Conservation (phyloP, 2,888 invertebrate species). For the Trissoscelio sp. region DNA sequence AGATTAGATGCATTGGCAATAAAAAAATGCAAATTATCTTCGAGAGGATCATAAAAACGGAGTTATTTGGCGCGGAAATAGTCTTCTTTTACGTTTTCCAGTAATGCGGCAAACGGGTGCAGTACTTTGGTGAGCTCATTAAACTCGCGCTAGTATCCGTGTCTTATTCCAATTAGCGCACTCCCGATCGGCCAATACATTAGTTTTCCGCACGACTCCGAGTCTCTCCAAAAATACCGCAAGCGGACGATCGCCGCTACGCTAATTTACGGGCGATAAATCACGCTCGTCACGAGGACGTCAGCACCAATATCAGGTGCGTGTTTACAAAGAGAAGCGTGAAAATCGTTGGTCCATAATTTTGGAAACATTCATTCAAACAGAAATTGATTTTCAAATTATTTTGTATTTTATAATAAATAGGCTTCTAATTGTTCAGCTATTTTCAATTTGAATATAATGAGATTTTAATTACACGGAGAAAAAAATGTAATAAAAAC, state of each 20-base stretch:
- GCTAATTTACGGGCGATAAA: constrained; percentile 62
- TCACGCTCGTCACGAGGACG: constrained; percentile 56
- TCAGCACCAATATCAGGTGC: constrained; percentile 52
- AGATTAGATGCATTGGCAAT: constrained; percentile 16
- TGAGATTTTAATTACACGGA: no score
- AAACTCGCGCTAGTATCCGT: constrained; percentile 54
- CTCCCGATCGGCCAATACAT: constrained; percentile 61
- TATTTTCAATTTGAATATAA: no score
- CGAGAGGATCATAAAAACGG: constrained; percentile 41
- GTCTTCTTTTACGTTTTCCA: constrained; percentile 59
- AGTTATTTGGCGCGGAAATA: constrained; percentile 57
- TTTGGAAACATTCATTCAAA: constrained; percentile 13
- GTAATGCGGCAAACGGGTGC: constrained; percentile 61
- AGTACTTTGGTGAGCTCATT: constrained; percentile 64
- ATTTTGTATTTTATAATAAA: no score
- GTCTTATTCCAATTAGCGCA: constrained; percentile 66
- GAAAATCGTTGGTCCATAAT: constrained; percentile 21
- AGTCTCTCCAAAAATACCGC: constrained; percentile 56
- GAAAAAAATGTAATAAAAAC: no score
- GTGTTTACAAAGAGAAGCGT: constrained; percentile 35
- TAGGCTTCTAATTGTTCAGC: no score
- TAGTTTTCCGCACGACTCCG: constrained; percentile 62
- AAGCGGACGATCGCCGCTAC: constrained; percentile 44
- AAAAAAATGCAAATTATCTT: constrained; percentile 43
- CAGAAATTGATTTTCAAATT: constrained; percentile 11